Conservation (phyloP, 2,888 invertebrate species). For the Papilio elwesi region DNA sequence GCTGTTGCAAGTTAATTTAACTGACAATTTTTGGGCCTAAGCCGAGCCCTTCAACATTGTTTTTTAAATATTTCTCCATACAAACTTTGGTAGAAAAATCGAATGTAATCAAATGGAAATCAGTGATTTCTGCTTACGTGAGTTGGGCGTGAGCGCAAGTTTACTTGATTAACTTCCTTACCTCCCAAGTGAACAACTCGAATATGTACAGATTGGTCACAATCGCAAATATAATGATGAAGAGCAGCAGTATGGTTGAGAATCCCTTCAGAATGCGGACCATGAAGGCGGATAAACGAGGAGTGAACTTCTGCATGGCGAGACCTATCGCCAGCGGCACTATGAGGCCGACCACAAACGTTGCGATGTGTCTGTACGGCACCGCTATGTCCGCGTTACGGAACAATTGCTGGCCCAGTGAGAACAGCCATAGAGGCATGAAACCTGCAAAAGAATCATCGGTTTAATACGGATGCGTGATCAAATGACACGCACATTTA, state of each 20-base stretch:
- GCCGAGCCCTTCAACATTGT: too few species aligned
- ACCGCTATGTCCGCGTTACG: conserved; percentile 88
- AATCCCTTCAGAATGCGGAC: conserved; percentile 93
- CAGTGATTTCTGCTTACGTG: too few species aligned
- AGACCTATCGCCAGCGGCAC: conserved; percentile 87
- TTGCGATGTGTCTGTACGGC: conserved; percentile 91
- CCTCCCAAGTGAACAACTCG: conserved; percentile 93
- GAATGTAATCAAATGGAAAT: too few species aligned
- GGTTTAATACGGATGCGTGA: too few species aligned
- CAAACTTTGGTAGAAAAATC: too few species aligned
- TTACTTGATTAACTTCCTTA: conserved; percentile 63
- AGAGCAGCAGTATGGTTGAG: conserved; percentile 90
- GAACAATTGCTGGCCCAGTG: conserved; percentile 91
- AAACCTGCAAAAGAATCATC: conserved; percentile 80
- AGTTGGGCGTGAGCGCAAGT: too few species aligned
- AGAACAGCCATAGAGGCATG: conserved; percentile 96
- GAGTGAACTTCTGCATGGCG: conserved; percentile 88
- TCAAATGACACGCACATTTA: too few species aligned
- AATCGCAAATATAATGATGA: conserved; percentile 94
- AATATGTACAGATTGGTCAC: conserved; percentile 96
- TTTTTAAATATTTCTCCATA: too few species aligned
- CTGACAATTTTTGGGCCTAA: too few species aligned
- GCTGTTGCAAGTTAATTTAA: too few species aligned
- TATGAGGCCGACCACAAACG: conserved; percentile 89
- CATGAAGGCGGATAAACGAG: conserved; percentile 87